Conservation (phyloP, 2,888 invertebrate species). For the Phaedon cochleariae region DNA sequence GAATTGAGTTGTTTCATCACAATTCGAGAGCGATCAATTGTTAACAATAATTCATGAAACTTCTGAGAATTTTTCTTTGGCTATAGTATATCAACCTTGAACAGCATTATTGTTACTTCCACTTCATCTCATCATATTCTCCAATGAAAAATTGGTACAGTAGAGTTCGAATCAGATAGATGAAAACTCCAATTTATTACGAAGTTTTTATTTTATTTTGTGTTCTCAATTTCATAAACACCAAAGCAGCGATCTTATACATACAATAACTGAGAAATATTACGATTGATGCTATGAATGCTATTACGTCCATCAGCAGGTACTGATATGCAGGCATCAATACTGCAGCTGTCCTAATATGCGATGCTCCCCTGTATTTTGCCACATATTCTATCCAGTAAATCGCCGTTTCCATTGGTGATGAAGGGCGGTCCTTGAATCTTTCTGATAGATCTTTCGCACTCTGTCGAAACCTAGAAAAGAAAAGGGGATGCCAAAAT, state of each 20-base stretch:
- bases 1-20: too few species aligned
- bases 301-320: conserved; percentile 65
- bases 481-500: too few species aligned
- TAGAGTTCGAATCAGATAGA: too few species aligned
- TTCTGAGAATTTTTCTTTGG: too few species aligned
- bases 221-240: not conserved
- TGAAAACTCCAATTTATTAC: too few species aligned
- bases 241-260: not conserved
- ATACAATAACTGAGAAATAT: not conserved
- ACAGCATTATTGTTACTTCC: too few species aligned
- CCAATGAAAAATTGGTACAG: too few species aligned
- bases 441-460: conserved; percentile 62
- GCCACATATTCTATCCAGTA: conserved; percentile 75
- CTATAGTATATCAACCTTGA: too few species aligned
- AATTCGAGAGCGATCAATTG: too few species aligned
- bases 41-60: too few species aligned
- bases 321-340: conserved; percentile 67
- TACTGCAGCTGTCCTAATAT: conserved; percentile 66
- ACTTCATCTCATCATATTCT: too few species aligned
- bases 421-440: conserved; percentile 66
- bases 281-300: conserved; percentile 48
- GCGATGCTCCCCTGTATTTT: conserved; percentile 66
- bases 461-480: conserved; percentile 52
- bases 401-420: conserved; percentile 69
- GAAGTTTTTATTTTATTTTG: not conserved